phyloP scores from a whole-genome alignment of 2,888 invertebrate genomes.

The Hipparchia semele region DNA sequence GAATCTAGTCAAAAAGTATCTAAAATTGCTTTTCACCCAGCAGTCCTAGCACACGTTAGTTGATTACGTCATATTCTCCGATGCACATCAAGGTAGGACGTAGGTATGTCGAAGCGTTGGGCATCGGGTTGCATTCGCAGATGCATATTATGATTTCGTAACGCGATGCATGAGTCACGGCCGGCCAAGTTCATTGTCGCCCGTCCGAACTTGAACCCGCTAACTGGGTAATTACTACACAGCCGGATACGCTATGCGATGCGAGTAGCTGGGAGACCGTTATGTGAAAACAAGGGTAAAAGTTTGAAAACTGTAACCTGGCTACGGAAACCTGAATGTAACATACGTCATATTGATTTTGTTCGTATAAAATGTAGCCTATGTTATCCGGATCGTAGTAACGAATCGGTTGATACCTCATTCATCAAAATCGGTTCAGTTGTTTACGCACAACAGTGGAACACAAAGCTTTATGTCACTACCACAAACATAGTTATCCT shows the following conservation, averaged over 20 bases:
- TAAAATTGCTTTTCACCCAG: neutral
- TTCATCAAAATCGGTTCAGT: too few relatives aligned
- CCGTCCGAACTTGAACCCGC: slow-evolving; percentile 79
- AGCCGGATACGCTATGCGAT: slow-evolving; percentile 52
- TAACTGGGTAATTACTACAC: slow-evolving; percentile 55
- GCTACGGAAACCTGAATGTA: too few relatives aligned
- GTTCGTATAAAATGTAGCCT: too few relatives aligned
- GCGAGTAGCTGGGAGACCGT: slow-evolving; percentile 34
- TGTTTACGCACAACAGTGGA: too few relatives aligned
- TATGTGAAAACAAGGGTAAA: neutral
- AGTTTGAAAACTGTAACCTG: neutral
- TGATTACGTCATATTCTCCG: slow-evolving; percentile 30
- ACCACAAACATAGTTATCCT: too few relatives aligned
- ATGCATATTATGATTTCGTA: slow-evolving; percentile 79
- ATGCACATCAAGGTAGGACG: slow-evolving; percentile 18
- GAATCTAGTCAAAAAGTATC: neutral
- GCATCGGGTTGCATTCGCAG: slow-evolving; percentile 57
- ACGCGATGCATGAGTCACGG: slow-evolving; percentile 77
- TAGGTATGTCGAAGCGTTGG: slow-evolving; percentile 18
- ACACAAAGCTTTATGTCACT: too few relatives aligned
- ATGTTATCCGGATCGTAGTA: neutral
- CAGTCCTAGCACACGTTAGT: neutral
- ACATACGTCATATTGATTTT: too few relatives aligned
- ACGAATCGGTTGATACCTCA: too few relatives aligned
- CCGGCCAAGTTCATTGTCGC: slow-evolving; percentile 82